Percentiles rank a stretch among this genome's conserved stretches.
These are phyloP conservation scores for Solenopsis invicta DNA, from an alignment of 1,140 invertebrate genomes.

Conservation along the genomic window DNA sequence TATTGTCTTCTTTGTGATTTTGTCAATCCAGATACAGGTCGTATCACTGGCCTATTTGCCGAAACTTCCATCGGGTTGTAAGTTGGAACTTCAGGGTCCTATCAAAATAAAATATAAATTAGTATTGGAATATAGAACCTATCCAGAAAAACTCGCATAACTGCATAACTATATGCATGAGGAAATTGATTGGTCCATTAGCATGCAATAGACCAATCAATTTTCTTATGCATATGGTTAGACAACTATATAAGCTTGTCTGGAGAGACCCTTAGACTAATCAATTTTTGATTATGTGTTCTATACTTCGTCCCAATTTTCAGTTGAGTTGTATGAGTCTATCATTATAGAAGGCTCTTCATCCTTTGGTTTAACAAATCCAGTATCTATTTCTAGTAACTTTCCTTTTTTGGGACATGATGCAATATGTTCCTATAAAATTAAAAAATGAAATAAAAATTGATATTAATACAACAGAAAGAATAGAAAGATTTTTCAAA, in stretches of 20 bases:
- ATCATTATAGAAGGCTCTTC: not conserved
- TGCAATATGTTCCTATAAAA: conserved; percentile 50
- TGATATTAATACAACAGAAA: not conserved
- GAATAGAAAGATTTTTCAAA: not conserved
- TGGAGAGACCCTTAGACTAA: too few species aligned
- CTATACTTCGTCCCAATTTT: conserved; percentile 55
- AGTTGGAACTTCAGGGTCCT: not conserved
- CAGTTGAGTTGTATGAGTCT: not conserved
- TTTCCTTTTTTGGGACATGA: conserved; percentile 20
- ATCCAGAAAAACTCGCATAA: too few species aligned
- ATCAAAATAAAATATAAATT: not conserved
- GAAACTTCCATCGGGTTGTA: conserved; percentile 37
- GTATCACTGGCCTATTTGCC: conserved; percentile 21
- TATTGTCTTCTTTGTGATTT: conserved; percentile 50
- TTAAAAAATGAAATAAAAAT: not conserved
- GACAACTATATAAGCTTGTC: too few species aligned
- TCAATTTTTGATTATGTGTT: not conserved
- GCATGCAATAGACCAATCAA: too few species aligned
- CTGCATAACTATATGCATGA: too few species aligned
- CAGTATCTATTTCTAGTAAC: not conserved
- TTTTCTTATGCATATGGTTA: too few species aligned
- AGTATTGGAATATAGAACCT: not conserved
- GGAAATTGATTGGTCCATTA: too few species aligned
- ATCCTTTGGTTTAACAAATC: not conserved
- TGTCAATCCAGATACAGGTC: conserved; percentile 6